Base-by-base conservation (phyloP, 2,113 vertebrate species). In the Condylura cristata region DNA sequence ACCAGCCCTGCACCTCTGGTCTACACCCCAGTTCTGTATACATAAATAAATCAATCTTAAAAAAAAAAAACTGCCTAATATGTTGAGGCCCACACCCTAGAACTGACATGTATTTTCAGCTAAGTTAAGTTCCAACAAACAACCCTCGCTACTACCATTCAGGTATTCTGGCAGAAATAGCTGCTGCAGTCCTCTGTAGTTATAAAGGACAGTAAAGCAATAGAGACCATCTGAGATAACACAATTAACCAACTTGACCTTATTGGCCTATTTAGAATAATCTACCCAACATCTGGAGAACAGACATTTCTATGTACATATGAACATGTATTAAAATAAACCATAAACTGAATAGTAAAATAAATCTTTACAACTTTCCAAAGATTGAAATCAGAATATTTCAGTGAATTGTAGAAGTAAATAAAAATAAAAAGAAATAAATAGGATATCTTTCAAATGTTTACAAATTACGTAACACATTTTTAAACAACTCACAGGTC, bases 311-410 rank as follows among this genome's bases (percentile, higher is more conserved):
- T 71, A 71, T 80, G 30, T 60, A 13, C 16, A 32, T 71, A 90
- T 4, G 9, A 92, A 66, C 53, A 78, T 18, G 85, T 63, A 56
- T 44, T 14, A 86, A 95, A 95, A 88, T 85, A 87, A 95, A 88
- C 51, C 39, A 85, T 24, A 30, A 63, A 41, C 9, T 63, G 10
- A 5, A n/a, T 46, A 13, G 48, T 89, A 82, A 88, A 85, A 28
- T 84, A 80, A 93, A 39, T 56, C 46, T 72, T n/a, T 63, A 78
- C 26, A 76, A 85, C 76, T 76, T 88, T 72, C 41, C 68, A 74
- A 95, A 81, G n/a, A 76, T 66, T 61, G 70, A 76, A 89, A 70
- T 89, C 28, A 86, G 18, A 81, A 26, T 85, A 76, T 58, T 76
- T 86, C 78, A 66, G 72, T 89, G 39, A 88, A 60, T 89, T 46